Base-by-base conservation (phyloP, 2,113 vertebrate species). In the cattle (Bos taurus) region DNA sequence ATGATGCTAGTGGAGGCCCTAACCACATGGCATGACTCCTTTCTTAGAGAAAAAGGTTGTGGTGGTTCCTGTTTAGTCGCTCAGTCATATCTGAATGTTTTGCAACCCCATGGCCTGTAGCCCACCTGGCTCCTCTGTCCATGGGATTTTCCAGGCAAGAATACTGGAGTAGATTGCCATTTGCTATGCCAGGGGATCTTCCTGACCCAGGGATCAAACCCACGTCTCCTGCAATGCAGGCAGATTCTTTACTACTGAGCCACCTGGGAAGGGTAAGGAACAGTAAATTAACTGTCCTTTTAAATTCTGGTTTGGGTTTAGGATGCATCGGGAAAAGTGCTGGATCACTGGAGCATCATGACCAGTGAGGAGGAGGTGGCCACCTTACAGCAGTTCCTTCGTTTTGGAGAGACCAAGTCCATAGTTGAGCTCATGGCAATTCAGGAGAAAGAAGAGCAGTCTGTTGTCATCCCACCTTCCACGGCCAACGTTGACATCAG, bases 291-390 rank as follows among this genome's bases (percentile, higher is more conserved):
- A 60, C 40, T 40, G 89, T 28, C 56, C 26, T 50, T 90, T 84
- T 90, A 43, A 97, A 67, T 98, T 89, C 78, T 54, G 30, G 16
- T 86, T 95, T 94, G 74, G 54, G 80, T 98, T 78, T 90, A 99
- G 99, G 99, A 99, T 98, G 99, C 99, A 6, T 99, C 99, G 0
- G 99, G 99, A 57, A 99, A 99, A 97, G 99, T 99, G 78, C 94
- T 99, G 98, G 99, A 99, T 97, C 99, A 99, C 84, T 99, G 99
- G 99, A 99, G 99, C 94, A 99, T 99, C 98, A 99, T 99, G 99
- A 99, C 99, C 23, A 99, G 99, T 23, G 99, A 99, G 97, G 99
- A 99, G 90, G 99, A 99, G 98, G 99, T 99, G 59, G 99, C 99
- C 48, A 99, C 99, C 2, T 96, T 99, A 98, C 99, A 99, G 98